Evolutionary conservation across 2,113 vertebrate genomes (phyloP), one percentile per base, ranked within the genome.

Genomic region (Chauna torquata): DNA sequence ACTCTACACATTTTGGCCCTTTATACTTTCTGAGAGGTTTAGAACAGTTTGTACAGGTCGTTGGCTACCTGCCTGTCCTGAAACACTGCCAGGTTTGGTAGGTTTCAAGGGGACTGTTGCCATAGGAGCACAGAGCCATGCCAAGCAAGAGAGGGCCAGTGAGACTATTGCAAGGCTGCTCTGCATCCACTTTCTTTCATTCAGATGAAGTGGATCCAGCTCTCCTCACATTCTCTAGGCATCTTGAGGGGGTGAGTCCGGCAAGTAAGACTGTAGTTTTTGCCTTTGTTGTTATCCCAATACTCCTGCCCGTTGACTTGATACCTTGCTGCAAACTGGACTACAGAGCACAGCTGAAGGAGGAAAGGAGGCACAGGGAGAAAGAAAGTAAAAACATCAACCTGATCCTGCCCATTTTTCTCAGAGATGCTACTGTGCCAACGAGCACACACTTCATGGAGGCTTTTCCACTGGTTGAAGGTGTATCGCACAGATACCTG

Each of bases 131-230:
- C 59, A 87, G 44, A 28, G 77, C 81, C 38, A 5, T 36, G 90
- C 61, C 88, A 88, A 66, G 44, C 55, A 40, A n/a, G 14, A 62
- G 19, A 44, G 23, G 22, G 84, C 25, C 40, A 50, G 30, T 0
- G 0, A n/a, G 69, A 68, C 24, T 57, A 32, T 52, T 11, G 62
- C 27, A 57, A 57, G 18, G 17, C 69, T 82, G 86, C 71, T 61
- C 28, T 15, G 34, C 34, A 47, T 20, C 17, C 32, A 4, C 28
- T 18, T 20, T 8, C 24, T 36, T 61, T 50, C 3, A 10, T 17
- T 99, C 96, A 99, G 90, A 98, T 99, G 89, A 99, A 99, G 95
- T 99, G 99, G 97, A 99, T 98, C 98, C 99, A 98, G 97, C 99
- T 99, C 59, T 98, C 98, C 82, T 99, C 99, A n/a, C 99, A 99